phyloP scores from a whole-genome alignment of 2,113 vertebrate species.

The Percopsis transmontana region DNA sequence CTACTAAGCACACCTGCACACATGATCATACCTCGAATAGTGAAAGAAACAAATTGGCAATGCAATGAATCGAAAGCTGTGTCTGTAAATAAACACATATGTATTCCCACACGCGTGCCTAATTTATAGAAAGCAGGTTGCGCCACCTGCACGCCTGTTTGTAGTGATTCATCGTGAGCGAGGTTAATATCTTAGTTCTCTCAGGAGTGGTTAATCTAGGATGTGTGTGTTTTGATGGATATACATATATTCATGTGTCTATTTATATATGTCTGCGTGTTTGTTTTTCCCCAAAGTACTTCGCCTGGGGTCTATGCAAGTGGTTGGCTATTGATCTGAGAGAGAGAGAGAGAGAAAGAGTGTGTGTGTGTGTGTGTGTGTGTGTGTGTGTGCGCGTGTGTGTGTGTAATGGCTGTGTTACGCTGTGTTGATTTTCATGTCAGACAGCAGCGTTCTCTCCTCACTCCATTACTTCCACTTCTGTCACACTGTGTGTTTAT shows the following conservation, averaged over 20 bases:
- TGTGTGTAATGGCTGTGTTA: constrained; percentile 58
- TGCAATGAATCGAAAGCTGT: neutral
- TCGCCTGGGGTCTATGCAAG: constrained; percentile 32
- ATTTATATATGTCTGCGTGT: neutral
- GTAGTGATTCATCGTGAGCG: constrained; percentile 17
- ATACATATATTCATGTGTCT: neutral
- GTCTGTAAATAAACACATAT: no score
- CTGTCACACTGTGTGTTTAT: constrained; percentile 35
- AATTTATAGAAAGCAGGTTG: neutral
- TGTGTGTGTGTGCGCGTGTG: constrained; percentile 11
- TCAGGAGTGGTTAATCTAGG: neutral
- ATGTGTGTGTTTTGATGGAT: neutral
- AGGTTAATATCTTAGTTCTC: neutral
- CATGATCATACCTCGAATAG: neutral
- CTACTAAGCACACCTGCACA: neutral
- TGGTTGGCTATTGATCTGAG: constrained; percentile 51
- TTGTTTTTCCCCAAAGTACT: constrained; percentile 30
- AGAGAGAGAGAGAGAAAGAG: neutral
- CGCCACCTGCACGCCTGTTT: neutral
- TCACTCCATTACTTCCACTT: constrained; percentile 69
- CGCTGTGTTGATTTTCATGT: constrained; percentile 68
- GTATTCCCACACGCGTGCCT: no score
- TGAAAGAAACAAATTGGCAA: neutral
- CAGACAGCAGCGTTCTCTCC: constrained; percentile 62
- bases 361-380: neutral